phyloP scores from a whole-genome alignment of 2,888 invertebrate genomes.

The Ichneumon xanthorius region DNA sequence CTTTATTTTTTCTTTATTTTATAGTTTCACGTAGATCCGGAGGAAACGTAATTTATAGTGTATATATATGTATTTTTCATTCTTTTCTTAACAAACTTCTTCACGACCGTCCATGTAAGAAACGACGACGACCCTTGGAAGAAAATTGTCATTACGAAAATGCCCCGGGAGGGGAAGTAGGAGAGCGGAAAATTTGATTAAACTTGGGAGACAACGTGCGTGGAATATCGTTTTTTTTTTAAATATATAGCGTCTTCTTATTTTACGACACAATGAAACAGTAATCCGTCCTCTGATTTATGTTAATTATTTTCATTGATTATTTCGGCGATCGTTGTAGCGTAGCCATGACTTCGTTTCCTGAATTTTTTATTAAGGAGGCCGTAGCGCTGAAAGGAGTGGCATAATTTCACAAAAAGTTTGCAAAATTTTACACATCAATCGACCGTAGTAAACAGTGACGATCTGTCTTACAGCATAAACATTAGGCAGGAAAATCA shows the following conservation, averaged over 20 bases:
- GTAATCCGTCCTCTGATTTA: neutral
- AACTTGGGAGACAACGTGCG: constrained; percentile 37
- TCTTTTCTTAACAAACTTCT: constrained; percentile 47
- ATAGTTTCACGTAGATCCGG: constrained; percentile 33
- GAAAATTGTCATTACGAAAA: constrained; percentile 51
- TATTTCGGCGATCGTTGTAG: neutral
- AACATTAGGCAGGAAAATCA: too few relatives aligned
- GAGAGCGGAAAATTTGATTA: constrained; percentile 48
- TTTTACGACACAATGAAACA: constrained; percentile 1
- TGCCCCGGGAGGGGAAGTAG: constrained; percentile 9
- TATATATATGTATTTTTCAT: constrained; percentile 36
- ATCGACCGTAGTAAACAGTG: too few relatives aligned
- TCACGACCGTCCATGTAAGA: constrained; percentile 47
- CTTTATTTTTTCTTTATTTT: constrained; percentile 36
- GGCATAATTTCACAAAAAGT: too few relatives aligned
- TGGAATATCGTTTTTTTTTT: constrained; percentile 39
- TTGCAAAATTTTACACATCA: too few relatives aligned
- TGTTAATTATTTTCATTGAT: constrained; percentile 8
- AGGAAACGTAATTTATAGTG: constrained; percentile 52
- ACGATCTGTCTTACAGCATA: too few relatives aligned
- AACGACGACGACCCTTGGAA: neutral
- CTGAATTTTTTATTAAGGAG: neutral
- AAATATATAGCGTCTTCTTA: neutral
- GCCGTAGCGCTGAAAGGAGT: neutral
- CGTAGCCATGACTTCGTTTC: neutral